These are phyloP conservation scores for Amphiprion clarkii DNA, from an alignment of 2,797 vertebrate species.

Conservation along the genomic window DNA sequence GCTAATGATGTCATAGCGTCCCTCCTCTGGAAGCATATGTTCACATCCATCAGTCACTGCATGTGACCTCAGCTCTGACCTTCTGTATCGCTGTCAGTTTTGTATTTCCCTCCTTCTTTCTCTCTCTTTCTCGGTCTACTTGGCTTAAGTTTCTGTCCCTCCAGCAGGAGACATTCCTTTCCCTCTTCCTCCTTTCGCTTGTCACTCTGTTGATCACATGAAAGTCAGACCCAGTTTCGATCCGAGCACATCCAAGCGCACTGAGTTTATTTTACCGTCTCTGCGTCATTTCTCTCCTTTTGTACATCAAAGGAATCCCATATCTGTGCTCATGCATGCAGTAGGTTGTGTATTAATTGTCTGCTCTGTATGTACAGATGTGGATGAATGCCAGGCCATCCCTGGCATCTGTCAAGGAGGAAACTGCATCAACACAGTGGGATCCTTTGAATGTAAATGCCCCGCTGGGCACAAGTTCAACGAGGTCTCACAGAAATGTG, in stretches of 20 bases:
- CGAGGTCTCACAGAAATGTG: constrained; percentile 97
- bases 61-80: background rate
- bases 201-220: constrained; percentile 45
- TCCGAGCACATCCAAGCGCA: constrained; percentile 19
- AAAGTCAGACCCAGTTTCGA: constrained; percentile 43
- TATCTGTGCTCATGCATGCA: constrained; percentile 11
- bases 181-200: constrained; percentile 40
- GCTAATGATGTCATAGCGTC: background rate
- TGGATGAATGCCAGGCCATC: constrained; percentile 99
- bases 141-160: constrained; percentile 87
- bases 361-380: constrained; percentile 87
- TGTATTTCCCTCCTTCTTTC: constrained; percentile 28
- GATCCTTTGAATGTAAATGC: constrained; percentile 99
- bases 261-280: constrained; percentile 18
- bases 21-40: background rate
- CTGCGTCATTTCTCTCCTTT: constrained; percentile 14
- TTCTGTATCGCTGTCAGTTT: constrained; percentile 17
- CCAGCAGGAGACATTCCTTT: constrained; percentile 92
- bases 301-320: constrained; percentile 1
- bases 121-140: constrained; percentile 56
- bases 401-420: constrained; percentile 98
- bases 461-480: constrained; percentile 98
- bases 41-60: constrained; percentile 6
- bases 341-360: constrained; percentile 22
- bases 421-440: constrained; percentile 99